Evolutionary conservation across 2,113 vertebrate species (phyloP), one percentile per base, ranked within the genome.

Genomic region (Leptodactylus fuscus): DNA sequence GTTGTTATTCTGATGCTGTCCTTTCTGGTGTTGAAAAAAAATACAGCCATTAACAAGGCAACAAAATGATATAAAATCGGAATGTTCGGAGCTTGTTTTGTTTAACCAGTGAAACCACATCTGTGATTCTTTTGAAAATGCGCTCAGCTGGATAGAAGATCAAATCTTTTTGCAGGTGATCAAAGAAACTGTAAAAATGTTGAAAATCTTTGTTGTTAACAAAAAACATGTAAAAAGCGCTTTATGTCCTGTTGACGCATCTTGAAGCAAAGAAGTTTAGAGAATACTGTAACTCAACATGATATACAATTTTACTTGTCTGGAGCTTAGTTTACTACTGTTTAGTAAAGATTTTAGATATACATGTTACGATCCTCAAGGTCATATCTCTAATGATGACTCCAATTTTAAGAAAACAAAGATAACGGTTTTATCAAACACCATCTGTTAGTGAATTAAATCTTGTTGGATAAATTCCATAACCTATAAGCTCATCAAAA

Each of bases 91-190:
- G 16, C 69, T 73, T 82, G 67, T 73, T 82, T 82, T 58, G 53
- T 76, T 58, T 77, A 48, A 49, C 70, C 55, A 65, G 41, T 49
- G 58, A 85, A 34, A 41, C 29, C 5, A 36, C 73, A 85, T 78
- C 83, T 78, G 55, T 69, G 69, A 51, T 78, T 51, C 29, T 67
- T 78, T 85, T 78, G 74, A 85, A 85, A 85, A 62, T 46, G 41
- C 27, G 24, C 74, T 78, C 74, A 85, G 83, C 60, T 78, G 83
- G 83, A 85, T 20, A 78, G 36, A 67, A 78, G 44, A 85, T 78
- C 58, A 85, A 85, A 85, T 85, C 55, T 78, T 85, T 84, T 85
- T 85, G 74, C 46, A 53, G 62, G 58, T 85, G 83, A 85, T 85
- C 73, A 85, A 85, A 78, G 60, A 69, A 85, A 51, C 32, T 22